phyloP scores from a whole-genome alignment of 2,888 invertebrate genomes.

The Toxonevra muliebris region DNA sequence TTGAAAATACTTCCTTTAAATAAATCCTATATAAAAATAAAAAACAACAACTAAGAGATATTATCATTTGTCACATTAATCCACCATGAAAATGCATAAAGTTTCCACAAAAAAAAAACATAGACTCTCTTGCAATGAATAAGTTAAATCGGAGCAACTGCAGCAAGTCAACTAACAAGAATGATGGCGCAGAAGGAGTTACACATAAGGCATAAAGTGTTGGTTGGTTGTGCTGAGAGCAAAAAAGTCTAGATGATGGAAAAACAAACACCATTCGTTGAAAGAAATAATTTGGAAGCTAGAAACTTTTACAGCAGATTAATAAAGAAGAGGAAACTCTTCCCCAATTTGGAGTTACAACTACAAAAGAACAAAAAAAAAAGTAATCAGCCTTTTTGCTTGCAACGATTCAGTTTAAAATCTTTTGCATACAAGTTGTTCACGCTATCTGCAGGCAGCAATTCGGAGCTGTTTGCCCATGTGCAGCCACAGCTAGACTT shows the following conservation, averaged over 20 bases:
- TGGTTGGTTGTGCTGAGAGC: no score
- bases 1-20: conserved; percentile 11
- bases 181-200: neutral
- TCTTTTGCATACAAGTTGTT: neutral
- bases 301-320: neutral
- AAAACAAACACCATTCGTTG: neutral
- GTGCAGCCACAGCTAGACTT: neutral
- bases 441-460: no score
- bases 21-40: no score
- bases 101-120: conserved; percentile 23
- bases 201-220: conserved; percentile 5
- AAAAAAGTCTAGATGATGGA: conserved; percentile 29
- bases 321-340: conserved; percentile 18
- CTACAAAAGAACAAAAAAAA: conserved; percentile 28
- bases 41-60: no score
- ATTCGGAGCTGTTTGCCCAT: no score
- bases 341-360: no score
- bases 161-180: neutral
- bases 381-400: conserved; percentile 39
- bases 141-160: conserved; percentile 32
- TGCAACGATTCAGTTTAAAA: neutral
- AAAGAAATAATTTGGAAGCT: neutral
- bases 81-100: conserved; percentile 44
- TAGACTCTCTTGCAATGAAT: conserved; percentile 44
- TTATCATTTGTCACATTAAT: conserved; percentile 37